Conservation (phyloP, 2,888 invertebrate species). For the Napeogenes inachia region DNA sequence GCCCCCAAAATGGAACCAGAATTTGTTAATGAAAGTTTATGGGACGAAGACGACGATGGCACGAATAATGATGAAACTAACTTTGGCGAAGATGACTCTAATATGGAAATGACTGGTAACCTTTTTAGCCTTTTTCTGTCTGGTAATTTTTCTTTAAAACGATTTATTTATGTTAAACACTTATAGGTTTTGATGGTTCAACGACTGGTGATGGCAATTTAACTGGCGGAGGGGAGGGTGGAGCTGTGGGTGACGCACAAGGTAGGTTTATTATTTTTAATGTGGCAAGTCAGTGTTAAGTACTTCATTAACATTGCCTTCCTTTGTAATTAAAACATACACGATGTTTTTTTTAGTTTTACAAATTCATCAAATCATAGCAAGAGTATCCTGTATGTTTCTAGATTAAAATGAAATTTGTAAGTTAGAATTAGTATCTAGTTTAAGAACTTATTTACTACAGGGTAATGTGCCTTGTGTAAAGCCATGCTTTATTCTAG, state of each 20-base stretch:
- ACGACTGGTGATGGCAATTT: conserved; percentile 72
- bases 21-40: conserved; percentile 79
- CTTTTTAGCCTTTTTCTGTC: conserved; percentile 14
- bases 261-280: conserved; percentile 65
- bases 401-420: conserved; percentile 65
- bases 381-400: conserved; percentile 36
- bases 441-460: conserved; percentile 28
- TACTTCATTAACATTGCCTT: conserved; percentile 14
- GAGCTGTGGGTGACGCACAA: conserved; percentile 77
- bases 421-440: conserved; percentile 48
- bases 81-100: conserved; percentile 81
- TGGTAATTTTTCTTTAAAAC: not conserved
- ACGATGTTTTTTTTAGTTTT: conserved; percentile 30
- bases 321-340: conserved; percentile 29
- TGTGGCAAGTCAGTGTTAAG: conserved; percentile 30
- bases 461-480: conserved; percentile 24
- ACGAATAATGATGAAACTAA: conserved; percentile 79
- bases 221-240: conserved; percentile 71
- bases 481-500: conserved; percentile 4
- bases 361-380: not conserved
- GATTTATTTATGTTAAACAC: not conserved
- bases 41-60: conserved; percentile 79
- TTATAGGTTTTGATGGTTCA: conserved; percentile 71
- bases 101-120: conserved; percentile 79
- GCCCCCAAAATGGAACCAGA: conserved; percentile 83